A percentile compares a stretch with the other conserved stretches of the same genome.
phyloP scores from a whole-genome alignment of 2,113 vertebrate species.

The Cephalopholis sonnerati region DNA sequence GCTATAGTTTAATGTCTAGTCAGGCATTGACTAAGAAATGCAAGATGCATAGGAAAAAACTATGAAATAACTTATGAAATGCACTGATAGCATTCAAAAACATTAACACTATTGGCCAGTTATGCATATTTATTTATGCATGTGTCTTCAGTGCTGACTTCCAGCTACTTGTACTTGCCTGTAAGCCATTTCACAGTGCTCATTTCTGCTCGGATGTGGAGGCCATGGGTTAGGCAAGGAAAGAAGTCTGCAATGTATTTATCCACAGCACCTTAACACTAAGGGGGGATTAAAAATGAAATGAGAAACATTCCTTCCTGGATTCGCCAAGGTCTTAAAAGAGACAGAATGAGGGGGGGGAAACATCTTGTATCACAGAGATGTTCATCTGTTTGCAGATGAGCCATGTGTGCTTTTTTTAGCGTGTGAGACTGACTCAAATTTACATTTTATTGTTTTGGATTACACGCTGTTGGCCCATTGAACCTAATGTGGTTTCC shows the following conservation, averaged over 20 bases:
- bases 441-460: conserved; percentile 74
- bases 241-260: conserved; percentile 65
- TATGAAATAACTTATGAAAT: too few relatives aligned
- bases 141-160: conserved; percentile 11
- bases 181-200: conserved; percentile 62
- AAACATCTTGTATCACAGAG: conserved; percentile 54
- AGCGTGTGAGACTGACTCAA: conserved; percentile 52
- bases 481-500: conserved; percentile 71
- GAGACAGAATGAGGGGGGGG: conserved; percentile 34
- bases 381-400: conserved; percentile 71
- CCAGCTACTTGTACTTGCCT: conserved; percentile 45
- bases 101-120: conserved; percentile 25
- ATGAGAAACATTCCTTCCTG: conserved; percentile 75
- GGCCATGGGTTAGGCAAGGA: conserved; percentile 7
- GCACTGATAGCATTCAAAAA: neutral
- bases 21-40: neutral
- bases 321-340: conserved; percentile 72
- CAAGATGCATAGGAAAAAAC: neutral
- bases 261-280: conserved; percentile 63
- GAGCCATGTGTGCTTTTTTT: conserved; percentile 39
- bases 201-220: conserved; percentile 45
- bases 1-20: neutral
- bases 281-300: conserved; percentile 77
- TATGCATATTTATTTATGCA: conserved; percentile 31
- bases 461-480: conserved; percentile 73